phyloP scores from a whole-genome alignment of 2,888 invertebrate species.

The Thecocarcelia acutangulata region DNA sequence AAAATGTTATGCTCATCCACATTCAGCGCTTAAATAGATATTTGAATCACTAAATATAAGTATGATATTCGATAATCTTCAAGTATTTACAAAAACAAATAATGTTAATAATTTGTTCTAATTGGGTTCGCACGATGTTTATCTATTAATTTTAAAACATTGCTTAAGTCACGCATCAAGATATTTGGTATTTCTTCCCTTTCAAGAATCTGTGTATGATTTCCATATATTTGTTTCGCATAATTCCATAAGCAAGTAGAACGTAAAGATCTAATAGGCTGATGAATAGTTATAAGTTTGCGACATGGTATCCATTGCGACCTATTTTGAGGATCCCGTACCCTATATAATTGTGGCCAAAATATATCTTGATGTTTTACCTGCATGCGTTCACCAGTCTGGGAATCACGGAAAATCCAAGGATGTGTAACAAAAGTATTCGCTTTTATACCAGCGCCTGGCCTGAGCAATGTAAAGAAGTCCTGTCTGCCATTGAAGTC shows the following conservation, averaged over 20 bases:
- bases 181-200: conserved; percentile 72
- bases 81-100: too few species aligned
- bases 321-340: conserved; percentile 73
- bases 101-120: conserved; percentile 30
- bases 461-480: conserved; percentile 84
- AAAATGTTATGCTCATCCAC: too few species aligned
- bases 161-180: conserved; percentile 73
- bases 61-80: background rate
- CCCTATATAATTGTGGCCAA: conserved; percentile 80
- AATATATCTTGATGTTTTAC: conserved; percentile 82
- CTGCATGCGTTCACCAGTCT: conserved; percentile 85
- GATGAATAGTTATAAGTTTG: conserved; percentile 75
- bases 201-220: conserved; percentile 59
- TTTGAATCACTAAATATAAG: background rate
- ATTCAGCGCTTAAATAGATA: too few species aligned
- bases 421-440: conserved; percentile 91
- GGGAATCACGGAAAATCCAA: conserved; percentile 90
- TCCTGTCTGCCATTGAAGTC: conserved; percentile 86
- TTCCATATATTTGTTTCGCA: conserved; percentile 59
- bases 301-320: conserved; percentile 72
- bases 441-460: conserved; percentile 82
- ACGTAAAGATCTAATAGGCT: conserved; percentile 76
- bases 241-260: conserved; percentile 76
- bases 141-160: conserved; percentile 70
- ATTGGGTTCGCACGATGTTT: conserved; percentile 70